phyloP scores from a whole-genome alignment of 2,113 vertebrate genomes.

The Nycticryphes semicollaris region DNA sequence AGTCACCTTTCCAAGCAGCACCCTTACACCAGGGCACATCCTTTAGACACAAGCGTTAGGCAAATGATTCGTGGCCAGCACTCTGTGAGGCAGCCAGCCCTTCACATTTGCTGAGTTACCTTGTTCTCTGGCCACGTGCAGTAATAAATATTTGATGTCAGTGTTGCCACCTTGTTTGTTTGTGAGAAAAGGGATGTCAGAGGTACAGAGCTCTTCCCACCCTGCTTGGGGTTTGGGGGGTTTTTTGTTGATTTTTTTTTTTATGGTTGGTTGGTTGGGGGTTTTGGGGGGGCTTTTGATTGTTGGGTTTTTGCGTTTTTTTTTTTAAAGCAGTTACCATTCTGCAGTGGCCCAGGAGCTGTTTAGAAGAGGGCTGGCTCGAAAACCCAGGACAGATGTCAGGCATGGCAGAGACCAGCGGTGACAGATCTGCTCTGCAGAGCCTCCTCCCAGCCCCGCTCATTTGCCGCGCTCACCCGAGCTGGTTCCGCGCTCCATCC shows the following conservation, averaged over 20 bases:
- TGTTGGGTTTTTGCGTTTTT: too few relatives aligned
- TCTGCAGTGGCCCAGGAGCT: background rate
- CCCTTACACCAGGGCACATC: background rate
- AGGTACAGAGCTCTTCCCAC: background rate
- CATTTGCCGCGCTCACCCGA: background rate
- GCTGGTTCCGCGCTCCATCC: constrained; percentile 7
- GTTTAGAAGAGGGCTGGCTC: background rate
- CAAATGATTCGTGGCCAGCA: background rate
- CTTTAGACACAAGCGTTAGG: background rate
- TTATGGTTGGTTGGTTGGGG: too few relatives aligned
- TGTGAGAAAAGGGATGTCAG: background rate
- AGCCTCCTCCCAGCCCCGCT: background rate
- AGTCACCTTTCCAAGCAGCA: background rate
- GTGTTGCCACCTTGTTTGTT: background rate
- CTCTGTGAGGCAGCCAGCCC: background rate
- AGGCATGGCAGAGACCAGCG: background rate
- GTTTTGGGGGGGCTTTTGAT: too few relatives aligned
- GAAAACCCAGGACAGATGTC: background rate
- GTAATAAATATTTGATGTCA: background rate
- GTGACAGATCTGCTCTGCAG: background rate
- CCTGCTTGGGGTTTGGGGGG: background rate
- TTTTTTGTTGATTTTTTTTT: background rate
- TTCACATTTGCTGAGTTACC: background rate
- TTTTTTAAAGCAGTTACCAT: background rate
- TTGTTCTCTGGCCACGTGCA: background rate